These are phyloP conservation scores for Onychorhynchus coronatus DNA, from an alignment of 2,113 vertebrate genomes.

Conservation along the genomic window DNA sequence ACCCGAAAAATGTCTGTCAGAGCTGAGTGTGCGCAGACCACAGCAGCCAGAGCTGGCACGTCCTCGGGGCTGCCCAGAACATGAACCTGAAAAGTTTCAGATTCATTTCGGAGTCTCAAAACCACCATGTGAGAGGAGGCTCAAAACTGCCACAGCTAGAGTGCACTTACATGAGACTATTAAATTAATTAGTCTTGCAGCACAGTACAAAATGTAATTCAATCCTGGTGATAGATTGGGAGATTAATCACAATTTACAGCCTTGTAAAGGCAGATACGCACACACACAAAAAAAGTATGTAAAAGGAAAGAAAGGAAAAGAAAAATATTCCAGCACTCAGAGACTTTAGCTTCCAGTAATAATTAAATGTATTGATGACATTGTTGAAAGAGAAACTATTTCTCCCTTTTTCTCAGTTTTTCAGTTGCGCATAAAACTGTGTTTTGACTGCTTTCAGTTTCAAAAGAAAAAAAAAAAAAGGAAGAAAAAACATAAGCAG, in stretches of 20 bases:
- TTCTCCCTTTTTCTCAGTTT: background rate
- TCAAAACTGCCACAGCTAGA: background rate
- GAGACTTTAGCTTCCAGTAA: background rate
- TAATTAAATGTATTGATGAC: background rate
- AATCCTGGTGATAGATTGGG: conserved; percentile 10
- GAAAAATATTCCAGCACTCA: background rate
- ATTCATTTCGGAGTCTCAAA: background rate
- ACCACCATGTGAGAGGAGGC: background rate
- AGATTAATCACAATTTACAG: conserved; percentile 50
- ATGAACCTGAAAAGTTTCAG: background rate
- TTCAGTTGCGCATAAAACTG: background rate
- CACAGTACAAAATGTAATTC: conserved; percentile 23
- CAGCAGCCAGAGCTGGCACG: background rate
- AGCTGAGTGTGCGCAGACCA: background rate
- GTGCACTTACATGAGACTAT: conserved; percentile 1
- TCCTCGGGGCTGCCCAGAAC: background rate
- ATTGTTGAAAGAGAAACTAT: conserved; percentile 6
- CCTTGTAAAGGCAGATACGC: conserved; percentile 1
- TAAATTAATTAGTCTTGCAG: conserved; percentile 39
- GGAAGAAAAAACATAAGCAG: background rate
- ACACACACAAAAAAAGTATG: background rate
- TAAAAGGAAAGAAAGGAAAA: background rate
- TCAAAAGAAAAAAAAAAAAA: background rate
- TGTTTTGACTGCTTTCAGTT: background rate
- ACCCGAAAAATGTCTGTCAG: background rate